Conservation (phyloP, 1,140 invertebrate species). For the Drosophila ogumai region DNA sequence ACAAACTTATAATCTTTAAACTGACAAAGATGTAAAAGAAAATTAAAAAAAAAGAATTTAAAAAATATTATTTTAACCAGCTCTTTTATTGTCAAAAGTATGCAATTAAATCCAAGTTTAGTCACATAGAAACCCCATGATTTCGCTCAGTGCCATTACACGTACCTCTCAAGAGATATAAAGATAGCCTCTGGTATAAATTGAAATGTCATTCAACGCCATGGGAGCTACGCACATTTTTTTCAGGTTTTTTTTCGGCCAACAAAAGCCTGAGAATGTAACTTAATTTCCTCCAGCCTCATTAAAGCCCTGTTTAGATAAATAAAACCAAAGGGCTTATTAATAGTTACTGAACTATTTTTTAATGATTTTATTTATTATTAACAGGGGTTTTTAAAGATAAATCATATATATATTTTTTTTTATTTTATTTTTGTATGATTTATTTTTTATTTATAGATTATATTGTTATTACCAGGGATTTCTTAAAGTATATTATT, state of each 20-base stretch:
- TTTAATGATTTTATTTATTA: background rate
- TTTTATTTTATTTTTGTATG: no score
- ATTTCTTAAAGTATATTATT: no score
- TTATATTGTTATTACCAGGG: no score
- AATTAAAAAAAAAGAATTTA: no score
- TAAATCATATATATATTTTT: no score
- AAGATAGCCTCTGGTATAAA: constrained; percentile 11
- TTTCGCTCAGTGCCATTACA: constrained; percentile 10
- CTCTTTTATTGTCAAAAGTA: background rate
- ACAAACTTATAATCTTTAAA: background rate
- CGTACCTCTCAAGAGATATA: background rate
- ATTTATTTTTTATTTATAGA: no score
- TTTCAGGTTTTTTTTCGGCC: background rate
- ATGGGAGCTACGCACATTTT: constrained; percentile 6
- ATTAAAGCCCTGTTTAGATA: background rate
- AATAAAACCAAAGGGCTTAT: background rate
- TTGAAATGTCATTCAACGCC: constrained; percentile 22
- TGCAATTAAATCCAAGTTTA: background rate
- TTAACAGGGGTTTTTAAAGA: background rate
- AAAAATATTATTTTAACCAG: no score
- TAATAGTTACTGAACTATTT: background rate
- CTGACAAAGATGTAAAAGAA: background rate
- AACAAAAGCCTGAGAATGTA: background rate
- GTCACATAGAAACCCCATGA: background rate
- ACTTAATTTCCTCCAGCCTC: background rate